Evolutionary conservation across 2,888 invertebrate species (phyloP).

Genomic region (Tenthredo scrophulariae): DNA sequence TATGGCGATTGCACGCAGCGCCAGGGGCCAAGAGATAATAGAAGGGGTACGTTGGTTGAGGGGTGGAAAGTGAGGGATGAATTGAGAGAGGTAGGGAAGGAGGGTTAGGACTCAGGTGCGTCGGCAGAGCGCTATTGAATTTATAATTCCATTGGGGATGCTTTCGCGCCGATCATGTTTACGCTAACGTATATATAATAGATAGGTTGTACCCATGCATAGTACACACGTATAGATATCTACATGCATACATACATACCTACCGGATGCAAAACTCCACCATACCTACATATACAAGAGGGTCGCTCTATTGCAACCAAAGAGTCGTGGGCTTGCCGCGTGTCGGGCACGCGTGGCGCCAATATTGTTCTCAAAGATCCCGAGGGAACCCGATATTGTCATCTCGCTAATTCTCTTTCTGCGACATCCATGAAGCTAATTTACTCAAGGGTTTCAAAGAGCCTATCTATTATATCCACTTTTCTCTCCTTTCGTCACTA

Average conservation of each 20-base stretch:
- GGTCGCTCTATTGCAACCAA: background rate
- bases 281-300: background rate
- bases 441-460: background rate
- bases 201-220: conserved; percentile 9
- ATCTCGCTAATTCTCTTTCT: conserved; percentile 19
- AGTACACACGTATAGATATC: background rate
- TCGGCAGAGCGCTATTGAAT: conserved; percentile 68
- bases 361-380: conserved; percentile 38
- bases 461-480: background rate
- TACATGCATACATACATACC: background rate
- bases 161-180: conserved; percentile 59
- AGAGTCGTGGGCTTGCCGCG: conserved; percentile 35
- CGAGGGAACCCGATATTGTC: conserved; percentile 14
- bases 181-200: conserved; percentile 58
- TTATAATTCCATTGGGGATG: conserved; percentile 72
- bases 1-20: conserved; percentile 61
- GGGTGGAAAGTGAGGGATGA: conserved; percentile 45
- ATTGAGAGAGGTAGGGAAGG: conserved; percentile 41
- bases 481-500: background rate
- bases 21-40: conserved; percentile 54
- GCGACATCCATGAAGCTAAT: background rate
- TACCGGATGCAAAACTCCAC: background rate
- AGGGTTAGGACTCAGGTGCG: conserved; percentile 70
- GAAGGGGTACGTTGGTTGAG: conserved; percentile 55
- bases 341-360: conserved; percentile 33